These are phyloP conservation scores for Percopsis omiscomaycus DNA, from an alignment of 2,797 vertebrate genomes.

Conservation along the genomic window DNA sequence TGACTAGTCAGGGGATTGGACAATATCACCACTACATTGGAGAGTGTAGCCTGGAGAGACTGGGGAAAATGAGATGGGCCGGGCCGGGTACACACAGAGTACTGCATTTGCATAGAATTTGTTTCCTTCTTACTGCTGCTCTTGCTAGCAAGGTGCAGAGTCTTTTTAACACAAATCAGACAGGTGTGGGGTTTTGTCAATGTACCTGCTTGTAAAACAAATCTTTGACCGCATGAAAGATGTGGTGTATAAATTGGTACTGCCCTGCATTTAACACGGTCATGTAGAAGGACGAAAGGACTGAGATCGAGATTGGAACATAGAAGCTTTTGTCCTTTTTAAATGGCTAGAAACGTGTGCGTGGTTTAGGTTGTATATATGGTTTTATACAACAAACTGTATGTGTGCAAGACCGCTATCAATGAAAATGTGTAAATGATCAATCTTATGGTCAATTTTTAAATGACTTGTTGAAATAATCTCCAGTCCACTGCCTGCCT, in stretches of 20 bases:
- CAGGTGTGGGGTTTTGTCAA: background rate
- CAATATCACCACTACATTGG: background rate
- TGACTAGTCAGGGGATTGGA: conserved; percentile 34
- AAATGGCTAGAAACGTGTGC: background rate
- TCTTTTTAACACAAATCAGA: background rate
- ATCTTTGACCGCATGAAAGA: background rate
- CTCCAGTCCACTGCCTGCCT: background rate
- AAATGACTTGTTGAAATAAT: background rate
- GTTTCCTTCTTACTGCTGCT: conserved; percentile 25
- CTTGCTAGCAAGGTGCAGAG: background rate
- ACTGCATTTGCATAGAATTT: conserved; percentile 63
- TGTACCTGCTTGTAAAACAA: conserved; percentile 13
- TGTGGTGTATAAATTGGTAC: background rate
- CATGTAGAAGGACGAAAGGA: background rate
- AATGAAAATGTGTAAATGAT: background rate
- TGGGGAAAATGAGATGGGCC: background rate
- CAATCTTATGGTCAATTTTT: background rate
- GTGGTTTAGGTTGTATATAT: background rate
- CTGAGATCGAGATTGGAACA: background rate
- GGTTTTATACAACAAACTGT: background rate
- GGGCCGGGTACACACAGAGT: conserved; percentile 3
- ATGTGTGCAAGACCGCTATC: background rate
- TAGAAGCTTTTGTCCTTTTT: background rate
- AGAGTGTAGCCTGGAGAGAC: conserved; percentile 9
- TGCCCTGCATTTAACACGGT: background rate